Evolutionary conservation across 2,797 vertebrate genomes (phyloP).

Genomic region (Labroides dimidiatus): DNA sequence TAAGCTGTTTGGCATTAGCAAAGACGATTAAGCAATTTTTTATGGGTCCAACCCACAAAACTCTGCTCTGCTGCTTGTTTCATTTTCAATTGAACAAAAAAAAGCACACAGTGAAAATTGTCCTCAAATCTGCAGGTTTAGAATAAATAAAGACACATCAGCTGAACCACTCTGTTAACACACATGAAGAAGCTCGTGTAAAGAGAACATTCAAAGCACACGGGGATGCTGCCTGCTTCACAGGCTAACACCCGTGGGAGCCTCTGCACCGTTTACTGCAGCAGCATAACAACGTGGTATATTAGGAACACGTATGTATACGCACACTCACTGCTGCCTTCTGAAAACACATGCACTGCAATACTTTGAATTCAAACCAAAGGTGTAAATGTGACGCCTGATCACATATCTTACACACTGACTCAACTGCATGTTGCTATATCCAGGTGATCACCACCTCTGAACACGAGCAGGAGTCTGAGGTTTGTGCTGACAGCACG

Average conservation of each 20-base stretch:
- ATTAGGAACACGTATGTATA: conserved; percentile 21
- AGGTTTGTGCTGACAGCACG: conserved; percentile 27
- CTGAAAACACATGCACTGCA: conserved; percentile 9
- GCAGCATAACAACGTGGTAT: conserved; percentile 21
- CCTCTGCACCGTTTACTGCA: conserved; percentile 5
- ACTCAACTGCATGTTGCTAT: conserved; percentile 16
- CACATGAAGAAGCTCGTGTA: conserved; percentile 11
- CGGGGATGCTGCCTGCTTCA: neutral
- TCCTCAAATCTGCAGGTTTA: neutral
- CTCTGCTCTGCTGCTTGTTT: no score
- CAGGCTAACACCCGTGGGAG: conserved; percentile 7
- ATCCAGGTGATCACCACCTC: conserved; percentile 28
- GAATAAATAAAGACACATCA: neutral
- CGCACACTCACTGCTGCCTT: neutral
- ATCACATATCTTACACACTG: conserved; percentile 20
- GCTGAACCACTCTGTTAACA: conserved; percentile 8
- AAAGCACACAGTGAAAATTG: neutral
- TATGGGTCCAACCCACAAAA: no score
- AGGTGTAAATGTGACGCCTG: conserved; percentile 48
- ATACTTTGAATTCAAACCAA: conserved; percentile 27
- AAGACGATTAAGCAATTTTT: no score
- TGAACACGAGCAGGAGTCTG: conserved; percentile 7
- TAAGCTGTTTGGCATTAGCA: no score
- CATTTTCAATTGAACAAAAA: no score
- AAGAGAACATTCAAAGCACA: conserved; percentile 14